These are phyloP conservation scores for Ephydatia muelleri DNA, from an alignment of 37 sponge, comb jelly and placozoan genomes.

Conservation along the genomic window DNA sequence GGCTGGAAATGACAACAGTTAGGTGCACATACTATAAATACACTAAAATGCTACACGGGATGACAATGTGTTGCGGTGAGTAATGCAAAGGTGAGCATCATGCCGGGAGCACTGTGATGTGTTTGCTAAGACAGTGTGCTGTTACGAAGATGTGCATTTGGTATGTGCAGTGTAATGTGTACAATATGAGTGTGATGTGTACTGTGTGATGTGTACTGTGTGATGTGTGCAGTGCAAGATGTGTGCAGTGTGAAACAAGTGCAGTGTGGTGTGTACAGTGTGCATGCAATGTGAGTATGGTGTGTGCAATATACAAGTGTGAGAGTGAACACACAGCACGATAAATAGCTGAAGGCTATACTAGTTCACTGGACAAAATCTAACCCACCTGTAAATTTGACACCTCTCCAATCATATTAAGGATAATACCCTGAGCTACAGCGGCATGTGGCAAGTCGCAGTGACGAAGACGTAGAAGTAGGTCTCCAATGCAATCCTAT, in stretches of 20 bases:
- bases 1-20: background rate
- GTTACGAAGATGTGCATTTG: too few species aligned
- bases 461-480: constrained; percentile 9
- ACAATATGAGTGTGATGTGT: too few species aligned
- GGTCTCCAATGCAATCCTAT: constrained; percentile 3
- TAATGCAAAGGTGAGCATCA: too few species aligned
- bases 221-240: too few species aligned
- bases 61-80: too few species aligned
- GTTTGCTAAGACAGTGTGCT: too few species aligned
- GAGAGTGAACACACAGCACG: background rate
- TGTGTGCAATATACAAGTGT: background rate
- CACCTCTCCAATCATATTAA: constrained; percentile 8
- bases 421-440: background rate
- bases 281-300: constrained; percentile 6
- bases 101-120: too few species aligned
- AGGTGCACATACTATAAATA: too few species aligned
- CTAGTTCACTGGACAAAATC: background rate
- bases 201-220: too few species aligned
- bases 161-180: too few species aligned
- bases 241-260: background rate
- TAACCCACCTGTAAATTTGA: constrained; percentile 17
- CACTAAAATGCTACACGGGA: too few species aligned
- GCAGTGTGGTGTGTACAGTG: background rate
- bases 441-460: background rate
- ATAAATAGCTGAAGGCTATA: background rate